These are phyloP conservation scores for Archips crataeganus DNA, from an alignment of 2,888 invertebrate species.

Conservation along the genomic window DNA sequence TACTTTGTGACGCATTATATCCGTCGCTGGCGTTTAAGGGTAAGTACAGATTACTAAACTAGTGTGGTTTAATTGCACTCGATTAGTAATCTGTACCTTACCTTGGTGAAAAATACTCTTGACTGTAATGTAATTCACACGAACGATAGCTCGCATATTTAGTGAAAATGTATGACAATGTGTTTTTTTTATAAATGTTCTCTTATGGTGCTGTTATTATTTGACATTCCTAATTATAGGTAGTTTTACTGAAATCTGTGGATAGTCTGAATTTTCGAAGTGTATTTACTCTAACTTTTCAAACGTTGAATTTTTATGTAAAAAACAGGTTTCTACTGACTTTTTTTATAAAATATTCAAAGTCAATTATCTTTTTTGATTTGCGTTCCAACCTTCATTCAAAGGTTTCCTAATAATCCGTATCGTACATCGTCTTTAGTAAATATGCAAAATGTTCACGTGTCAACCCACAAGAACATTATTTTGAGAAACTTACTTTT, in stretches of 20 bases:
- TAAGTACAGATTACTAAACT: too few relatives aligned
- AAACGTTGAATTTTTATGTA: constrained; percentile 16
- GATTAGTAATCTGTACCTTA: too few relatives aligned
- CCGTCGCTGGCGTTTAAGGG: too few relatives aligned
- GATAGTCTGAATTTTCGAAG: constrained; percentile 62
- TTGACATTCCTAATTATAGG: constrained; percentile 35
- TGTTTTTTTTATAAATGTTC: not conserved
- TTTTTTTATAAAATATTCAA: not conserved
- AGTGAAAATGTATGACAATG: not conserved
- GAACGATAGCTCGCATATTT: not conserved
- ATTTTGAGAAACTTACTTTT: too few relatives aligned
- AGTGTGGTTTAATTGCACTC: too few relatives aligned
- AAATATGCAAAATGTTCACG: too few relatives aligned
- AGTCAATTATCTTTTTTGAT: not conserved
- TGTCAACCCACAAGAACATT: too few relatives aligned
- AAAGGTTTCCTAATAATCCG: too few relatives aligned
- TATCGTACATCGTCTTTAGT: too few relatives aligned
- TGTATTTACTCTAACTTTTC: constrained; percentile 58
- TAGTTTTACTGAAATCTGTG: constrained; percentile 46
- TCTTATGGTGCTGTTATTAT: constrained; percentile 13
- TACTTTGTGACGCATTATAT: too few relatives aligned
- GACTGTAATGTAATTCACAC: not conserved
- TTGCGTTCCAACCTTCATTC: not conserved
- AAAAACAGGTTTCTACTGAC: not conserved
- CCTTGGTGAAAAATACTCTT: too few relatives aligned